Evolutionary conservation across 2,888 invertebrate genomes (phyloP), one percentile per base, ranked within the genome.

Genomic region (Heliconius hortense): DNA sequence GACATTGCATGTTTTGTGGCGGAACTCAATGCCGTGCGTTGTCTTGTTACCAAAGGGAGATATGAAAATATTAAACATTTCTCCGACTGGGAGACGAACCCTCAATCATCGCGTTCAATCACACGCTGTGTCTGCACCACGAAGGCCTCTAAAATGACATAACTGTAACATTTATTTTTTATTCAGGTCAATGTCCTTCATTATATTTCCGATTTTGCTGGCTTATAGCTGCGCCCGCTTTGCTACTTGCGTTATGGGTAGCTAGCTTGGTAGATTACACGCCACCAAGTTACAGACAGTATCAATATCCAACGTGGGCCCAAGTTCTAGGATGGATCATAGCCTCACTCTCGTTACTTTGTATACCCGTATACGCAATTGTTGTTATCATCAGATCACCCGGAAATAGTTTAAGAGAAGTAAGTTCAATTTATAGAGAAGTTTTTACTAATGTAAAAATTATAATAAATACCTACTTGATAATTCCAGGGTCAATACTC

Each of bases 201-300:
- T 86, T 96, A 59, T 98, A 98, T 89, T 97, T 98, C 86, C 95
- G 97, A 81, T 96, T 97, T 80, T 98, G 98, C 86, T 98, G 98
- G 98, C 93, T 97, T 74, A 90, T 97, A 78, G 96, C 97, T 24
- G 95, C 97, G 18, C 98, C 98, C 1, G 93, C 97, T 66, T 92
- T 98, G 77, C 96, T 98, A 75, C 91, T 98, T 94, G 96, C 96
- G 26, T 95, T 98, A 73, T 98, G 98, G 98, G 96, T 98, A 75
- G 97, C 98, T 83, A 97, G 97, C 83, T 94, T 98, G 85, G 96
- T 98, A 75, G 98, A 98, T 90, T 98, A 98, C 88, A 96, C 96
- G 82, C 96, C 97, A 67, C 97, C 98, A 15, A 96, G 96, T 48
- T 97, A 98, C 88, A 96, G 97, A 81, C 97, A 97, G 83, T 97